Evolutionary conservation across 2,888 invertebrate species (phyloP), one percentile per base, ranked within the genome.

Genomic region (Ophion ellenae): DNA sequence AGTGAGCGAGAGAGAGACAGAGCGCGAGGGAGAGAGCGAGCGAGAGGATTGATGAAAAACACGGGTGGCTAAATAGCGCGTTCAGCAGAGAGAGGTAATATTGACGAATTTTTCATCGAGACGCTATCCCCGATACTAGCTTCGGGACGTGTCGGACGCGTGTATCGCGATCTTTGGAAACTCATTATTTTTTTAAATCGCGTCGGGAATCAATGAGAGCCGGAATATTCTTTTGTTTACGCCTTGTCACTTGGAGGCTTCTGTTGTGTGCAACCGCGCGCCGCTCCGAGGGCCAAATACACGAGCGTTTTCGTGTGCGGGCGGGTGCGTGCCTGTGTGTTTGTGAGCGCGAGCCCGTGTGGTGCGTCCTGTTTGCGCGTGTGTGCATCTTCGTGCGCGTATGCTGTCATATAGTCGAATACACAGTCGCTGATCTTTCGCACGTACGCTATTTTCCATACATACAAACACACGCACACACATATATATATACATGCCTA

Each of bases 201-300:
- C 73, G 83, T 79, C 71, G 81, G 76, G 86, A 88, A 89, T 84
- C 81, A 75, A 40, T 47, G 84, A 74, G 82, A 85, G 81, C 82
- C 85, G 81, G 87, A 79, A 88, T 90, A 90, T 91, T 90, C 92
- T 93, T 92, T 93, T 92, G 93, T 92, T 93, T 92, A 93, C 93
- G 93, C 93, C 92, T 92, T 93, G 92, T 92, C 93, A 93, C 91
- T 92, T 90, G 91, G 86, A 90, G 81, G 74, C 90, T 92, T 92
- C 91, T 92, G 92, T 92, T 91, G 92, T 93, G 91, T 92, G 91
- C 88, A 90, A 89, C 90, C 90, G 92, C 91, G 91, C 93, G 91
- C 91, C 91, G 90, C 91, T 91, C 89, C 82, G 83, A 86, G 79
- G 61, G 85, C 88, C 70, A 64, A 76, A 89, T 90, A 88, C 86